phyloP scores from a whole-genome alignment of 35 echinoderm and acorn worm species.

The Lytechinus variegatus region DNA sequence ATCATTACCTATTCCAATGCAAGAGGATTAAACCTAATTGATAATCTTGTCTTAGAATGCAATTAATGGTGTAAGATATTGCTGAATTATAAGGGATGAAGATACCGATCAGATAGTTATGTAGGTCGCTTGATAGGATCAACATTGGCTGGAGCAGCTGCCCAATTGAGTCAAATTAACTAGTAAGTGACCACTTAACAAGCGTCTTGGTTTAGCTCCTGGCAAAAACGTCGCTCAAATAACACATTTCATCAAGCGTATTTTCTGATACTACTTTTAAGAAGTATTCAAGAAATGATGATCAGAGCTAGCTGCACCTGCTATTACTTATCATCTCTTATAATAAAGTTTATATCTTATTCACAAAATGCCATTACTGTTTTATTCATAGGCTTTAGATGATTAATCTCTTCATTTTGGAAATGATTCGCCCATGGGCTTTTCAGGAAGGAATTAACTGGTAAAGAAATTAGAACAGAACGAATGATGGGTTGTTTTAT shows the following conservation, averaged over 20 bases:
- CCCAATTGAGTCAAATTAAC: constrained; percentile 27
- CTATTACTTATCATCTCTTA: neutral
- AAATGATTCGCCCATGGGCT: too few relatives aligned
- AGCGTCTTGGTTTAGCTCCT: neutral
- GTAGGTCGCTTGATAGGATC: neutral
- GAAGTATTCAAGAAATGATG: neutral
- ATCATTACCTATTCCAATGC: too few relatives aligned
- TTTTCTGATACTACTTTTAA: neutral
- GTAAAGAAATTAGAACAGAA: too few relatives aligned
- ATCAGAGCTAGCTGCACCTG: neutral
- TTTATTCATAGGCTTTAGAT: too few relatives aligned
- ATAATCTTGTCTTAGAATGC: too few relatives aligned
- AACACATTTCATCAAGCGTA: neutral
- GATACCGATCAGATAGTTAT: too few relatives aligned
- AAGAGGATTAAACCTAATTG: too few relatives aligned
- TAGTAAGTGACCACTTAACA: constrained; percentile 16
- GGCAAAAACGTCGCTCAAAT: constrained; percentile 20
- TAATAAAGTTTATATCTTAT: neutral
- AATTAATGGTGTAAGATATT: too few relatives aligned
- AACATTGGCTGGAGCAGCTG: neutral
- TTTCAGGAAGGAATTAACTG: too few relatives aligned
- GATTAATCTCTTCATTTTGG: too few relatives aligned
- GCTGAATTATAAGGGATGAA: too few relatives aligned
- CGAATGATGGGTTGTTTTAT: too few relatives aligned
- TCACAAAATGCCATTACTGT: neutral